Percentiles rank a stretch among this genome's conserved stretches.
phyloP scores from a whole-genome alignment of 2,888 invertebrate species.

The Agriopis marginaria region DNA sequence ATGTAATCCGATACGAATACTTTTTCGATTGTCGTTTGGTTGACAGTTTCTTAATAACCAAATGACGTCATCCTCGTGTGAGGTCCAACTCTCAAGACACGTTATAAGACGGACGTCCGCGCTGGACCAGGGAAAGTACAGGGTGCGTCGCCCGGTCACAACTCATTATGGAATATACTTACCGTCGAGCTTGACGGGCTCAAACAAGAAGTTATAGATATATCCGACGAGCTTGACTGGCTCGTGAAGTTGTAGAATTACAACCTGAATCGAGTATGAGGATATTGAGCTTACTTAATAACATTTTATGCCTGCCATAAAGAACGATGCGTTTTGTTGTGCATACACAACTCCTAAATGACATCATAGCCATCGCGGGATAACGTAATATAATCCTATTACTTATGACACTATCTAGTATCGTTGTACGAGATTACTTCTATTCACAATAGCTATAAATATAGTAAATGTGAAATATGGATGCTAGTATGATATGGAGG shows the following conservation, averaged over 20 bases:
- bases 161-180: constrained; percentile 37
- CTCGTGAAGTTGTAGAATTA: constrained; percentile 1
- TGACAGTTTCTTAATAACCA: not conserved
- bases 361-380: constrained; percentile 7
- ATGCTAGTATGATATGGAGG: too few relatives aligned
- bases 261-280: constrained; percentile 18
- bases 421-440: not conserved
- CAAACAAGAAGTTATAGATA: constrained; percentile 4
- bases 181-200: constrained; percentile 12
- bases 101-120: constrained; percentile 32
- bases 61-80: constrained; percentile 40
- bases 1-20: not conserved
- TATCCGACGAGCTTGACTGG: constrained; percentile 14
- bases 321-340: constrained; percentile 21
- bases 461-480: too few relatives aligned
- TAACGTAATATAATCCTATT: constrained; percentile 5
- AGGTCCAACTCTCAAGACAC: constrained; percentile 23
- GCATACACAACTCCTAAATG: constrained; percentile 6
- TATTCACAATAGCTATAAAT: not conserved
- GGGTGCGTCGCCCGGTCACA: constrained; percentile 45
- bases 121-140: constrained; percentile 53
- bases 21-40: not conserved
- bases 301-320: constrained; percentile 21
- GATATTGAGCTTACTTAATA: constrained; percentile 18
- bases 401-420: not conserved